A percentile compares a stretch with the other conserved stretches of the same genome.
Evolutionary conservation across 2,888 invertebrate species (phyloP).

Genomic region (Eupithecia insigniata): DNA sequence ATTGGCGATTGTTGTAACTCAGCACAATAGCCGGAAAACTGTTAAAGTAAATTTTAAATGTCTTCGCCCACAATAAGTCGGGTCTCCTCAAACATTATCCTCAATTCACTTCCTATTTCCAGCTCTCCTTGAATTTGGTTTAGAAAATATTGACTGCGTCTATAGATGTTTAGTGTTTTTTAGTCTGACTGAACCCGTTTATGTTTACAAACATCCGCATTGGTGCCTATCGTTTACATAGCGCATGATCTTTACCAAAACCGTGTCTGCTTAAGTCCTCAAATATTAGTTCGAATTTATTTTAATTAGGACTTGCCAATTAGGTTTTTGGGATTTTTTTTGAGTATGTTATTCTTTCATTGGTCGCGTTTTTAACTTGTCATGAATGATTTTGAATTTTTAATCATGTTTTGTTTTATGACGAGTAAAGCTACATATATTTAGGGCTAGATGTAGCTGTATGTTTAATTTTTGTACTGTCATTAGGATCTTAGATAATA

Average conservation of each 20-base stretch:
- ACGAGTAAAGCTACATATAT: neutral
- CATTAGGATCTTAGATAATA: neutral
- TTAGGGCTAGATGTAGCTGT: slow-evolving; percentile 9
- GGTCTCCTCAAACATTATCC: slow-evolving; percentile 29
- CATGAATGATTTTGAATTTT: neutral
- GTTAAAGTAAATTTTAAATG: slow-evolving; percentile 15
- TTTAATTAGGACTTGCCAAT: neutral
- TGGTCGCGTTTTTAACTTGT: neutral
- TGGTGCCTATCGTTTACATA: slow-evolving; percentile 33
- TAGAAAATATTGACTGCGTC: slow-evolving; percentile 26
- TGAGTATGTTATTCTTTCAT: neutral
- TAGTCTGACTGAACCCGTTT: slow-evolving; percentile 33
- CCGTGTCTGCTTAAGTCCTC: neutral
- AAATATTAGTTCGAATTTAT: slow-evolving; percentile 14
- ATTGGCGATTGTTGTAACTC: slow-evolving; percentile 24
- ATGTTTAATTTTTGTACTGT: neutral
- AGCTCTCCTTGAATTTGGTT: slow-evolving; percentile 23
- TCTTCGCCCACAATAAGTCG: slow-evolving; percentile 18
- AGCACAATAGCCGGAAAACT: slow-evolving; percentile 33
- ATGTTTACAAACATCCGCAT: slow-evolving; percentile 43
- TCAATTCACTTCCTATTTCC: slow-evolving; percentile 31
- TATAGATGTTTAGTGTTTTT: slow-evolving; percentile 22
- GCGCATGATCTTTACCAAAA: slow-evolving; percentile 21
- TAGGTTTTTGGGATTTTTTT: neutral
- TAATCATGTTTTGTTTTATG: neutral